A percentile compares a stretch with the other conserved stretches of the same genome.
Evolutionary conservation across 1,140 invertebrate species (phyloP).

Genomic region (Teleopsis dalmanni): DNA sequence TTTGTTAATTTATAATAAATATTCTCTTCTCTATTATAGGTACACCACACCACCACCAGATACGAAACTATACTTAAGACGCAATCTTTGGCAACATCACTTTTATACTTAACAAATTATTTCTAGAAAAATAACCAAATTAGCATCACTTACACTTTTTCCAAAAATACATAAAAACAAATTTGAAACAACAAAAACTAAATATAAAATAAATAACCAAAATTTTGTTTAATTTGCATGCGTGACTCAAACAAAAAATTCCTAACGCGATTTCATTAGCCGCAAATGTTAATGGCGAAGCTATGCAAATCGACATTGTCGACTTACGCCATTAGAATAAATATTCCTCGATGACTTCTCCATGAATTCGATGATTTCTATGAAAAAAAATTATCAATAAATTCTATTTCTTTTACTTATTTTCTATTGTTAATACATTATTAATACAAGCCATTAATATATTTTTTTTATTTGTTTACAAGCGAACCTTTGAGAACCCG

Average conservation of each 20-base stretch:
- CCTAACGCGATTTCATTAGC: too few relatives aligned
- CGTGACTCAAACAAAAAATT: background rate
- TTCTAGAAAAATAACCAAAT: background rate
- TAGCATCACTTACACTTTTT: constrained; percentile 12
- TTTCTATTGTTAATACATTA: too few relatives aligned
- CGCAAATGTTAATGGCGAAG: too few relatives aligned
- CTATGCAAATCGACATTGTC: too few relatives aligned
- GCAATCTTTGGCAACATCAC: constrained; percentile 4
- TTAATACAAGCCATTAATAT: too few relatives aligned
- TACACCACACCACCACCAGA: background rate
- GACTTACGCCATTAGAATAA: too few relatives aligned
- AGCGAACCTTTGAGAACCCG: too few relatives aligned
- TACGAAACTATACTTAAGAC: constrained; percentile 6
- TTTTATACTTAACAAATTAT: constrained; percentile 10
- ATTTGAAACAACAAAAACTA: background rate
- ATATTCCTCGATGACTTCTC: too few relatives aligned
- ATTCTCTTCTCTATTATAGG: background rate
- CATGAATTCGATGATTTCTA: too few relatives aligned
- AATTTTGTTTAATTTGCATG: background rate
- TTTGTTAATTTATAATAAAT: constrained; percentile 1
- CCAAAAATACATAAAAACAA: background rate
- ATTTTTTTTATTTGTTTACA: too few relatives aligned
- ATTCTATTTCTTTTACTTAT: too few relatives aligned
- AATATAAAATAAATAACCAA: background rate
- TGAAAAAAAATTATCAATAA: too few relatives aligned